These are phyloP conservation scores for Pedetes capensis DNA, from an alignment of 2,113 vertebrate genomes.

Conservation along the genomic window DNA sequence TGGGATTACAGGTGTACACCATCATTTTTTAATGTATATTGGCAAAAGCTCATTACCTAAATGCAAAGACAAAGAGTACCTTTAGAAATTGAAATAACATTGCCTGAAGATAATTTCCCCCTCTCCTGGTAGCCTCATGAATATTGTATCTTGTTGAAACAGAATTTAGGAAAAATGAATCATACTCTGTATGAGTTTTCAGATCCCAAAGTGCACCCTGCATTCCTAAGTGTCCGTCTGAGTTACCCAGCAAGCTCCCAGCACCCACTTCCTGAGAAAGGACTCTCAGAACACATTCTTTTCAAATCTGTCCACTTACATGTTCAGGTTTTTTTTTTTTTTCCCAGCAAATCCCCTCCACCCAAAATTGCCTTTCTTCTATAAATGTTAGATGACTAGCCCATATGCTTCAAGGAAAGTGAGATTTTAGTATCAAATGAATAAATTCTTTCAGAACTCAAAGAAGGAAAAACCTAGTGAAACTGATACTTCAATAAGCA, in stretches of 20 bases:
- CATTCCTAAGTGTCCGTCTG: neutral
- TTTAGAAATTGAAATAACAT: conserved; percentile 13
- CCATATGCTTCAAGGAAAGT: neutral
- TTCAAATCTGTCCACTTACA: neutral
- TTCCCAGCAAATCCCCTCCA: neutral
- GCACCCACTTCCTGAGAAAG: neutral
- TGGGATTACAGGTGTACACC: neutral
- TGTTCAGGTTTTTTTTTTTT: neutral
- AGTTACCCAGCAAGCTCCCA: neutral
- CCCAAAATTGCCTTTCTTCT: neutral
- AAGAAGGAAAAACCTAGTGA: neutral
- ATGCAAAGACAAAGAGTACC: neutral
- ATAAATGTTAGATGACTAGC: neutral
- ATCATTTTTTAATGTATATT: neutral
- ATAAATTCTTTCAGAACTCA: neutral
- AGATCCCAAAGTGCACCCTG: neutral
- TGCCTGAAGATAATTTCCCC: neutral
- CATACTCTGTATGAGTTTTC: conserved; percentile 5
- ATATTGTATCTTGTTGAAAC: conserved; percentile 19
- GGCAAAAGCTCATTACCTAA: neutral
- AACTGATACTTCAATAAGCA: neutral
- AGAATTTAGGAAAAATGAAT: conserved; percentile 36
- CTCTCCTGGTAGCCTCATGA: neutral
- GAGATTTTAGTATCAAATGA: neutral
- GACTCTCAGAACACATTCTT: neutral